phyloP scores from a whole-genome alignment of 1,140 invertebrate species.

The Orchestia grillus region DNA sequence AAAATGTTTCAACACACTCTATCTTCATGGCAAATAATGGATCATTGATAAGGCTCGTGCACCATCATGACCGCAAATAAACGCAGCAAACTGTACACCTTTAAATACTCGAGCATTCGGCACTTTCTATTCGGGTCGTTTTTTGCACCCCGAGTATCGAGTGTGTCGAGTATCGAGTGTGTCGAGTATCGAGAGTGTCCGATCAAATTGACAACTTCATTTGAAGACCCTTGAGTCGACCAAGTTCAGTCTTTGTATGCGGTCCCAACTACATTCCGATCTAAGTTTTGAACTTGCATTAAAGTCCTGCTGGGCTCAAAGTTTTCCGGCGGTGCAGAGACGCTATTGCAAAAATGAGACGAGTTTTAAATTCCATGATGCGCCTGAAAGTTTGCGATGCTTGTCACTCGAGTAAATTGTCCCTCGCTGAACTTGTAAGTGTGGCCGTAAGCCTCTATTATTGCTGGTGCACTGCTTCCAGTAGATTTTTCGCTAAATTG shows the following conservation, averaged over 20 bases:
- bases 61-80: neutral
- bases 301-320: neutral
- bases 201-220: neutral
- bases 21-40: neutral
- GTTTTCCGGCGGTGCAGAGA: neutral
- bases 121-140: neutral
- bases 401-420: constrained; percentile 5
- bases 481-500: neutral
- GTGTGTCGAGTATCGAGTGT: too few species aligned
- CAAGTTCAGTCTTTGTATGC: neutral
- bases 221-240: neutral
- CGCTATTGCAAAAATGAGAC: constrained; percentile 24
- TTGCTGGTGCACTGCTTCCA: neutral
- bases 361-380: neutral
- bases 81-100: neutral
- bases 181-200: neutral
- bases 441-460: neutral
- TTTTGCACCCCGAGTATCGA: too few species aligned
- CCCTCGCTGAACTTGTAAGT: neutral
- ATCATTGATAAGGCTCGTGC: neutral
- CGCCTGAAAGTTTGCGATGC: neutral
- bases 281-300: constrained; percentile 44
- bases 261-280: constrained; percentile 8
- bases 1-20: neutral
- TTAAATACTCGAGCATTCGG: too few species aligned